Evolutionary conservation across 2,113 vertebrate species (phyloP).

Genomic region (Laterallus jamaicensis): DNA sequence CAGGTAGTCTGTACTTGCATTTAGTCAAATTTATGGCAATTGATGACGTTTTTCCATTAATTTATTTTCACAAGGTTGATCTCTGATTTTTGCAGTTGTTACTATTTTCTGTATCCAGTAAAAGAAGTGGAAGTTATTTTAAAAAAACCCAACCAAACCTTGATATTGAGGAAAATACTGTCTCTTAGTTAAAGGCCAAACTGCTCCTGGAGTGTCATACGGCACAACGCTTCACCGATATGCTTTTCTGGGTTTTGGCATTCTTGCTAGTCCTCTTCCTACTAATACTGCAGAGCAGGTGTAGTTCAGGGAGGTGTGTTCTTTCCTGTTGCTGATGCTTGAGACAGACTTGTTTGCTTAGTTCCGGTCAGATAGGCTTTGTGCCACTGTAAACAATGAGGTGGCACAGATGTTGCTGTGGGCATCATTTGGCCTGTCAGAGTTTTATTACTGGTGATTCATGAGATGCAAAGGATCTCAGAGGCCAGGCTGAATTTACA

Average conservation of each 20-base stretch:
- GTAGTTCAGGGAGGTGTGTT: slow-evolving; percentile 68
- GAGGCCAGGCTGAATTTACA: slow-evolving; percentile 1
- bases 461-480: slow-evolving; percentile 6
- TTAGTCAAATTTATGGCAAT: not conserved
- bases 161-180: not conserved
- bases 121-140: not conserved
- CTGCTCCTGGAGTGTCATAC: not conserved
- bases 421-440: slow-evolving; percentile 19
- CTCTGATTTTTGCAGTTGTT: not conserved
- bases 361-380: slow-evolving; percentile 28
- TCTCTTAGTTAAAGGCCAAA: not conserved
- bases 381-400: slow-evolving; percentile 27
- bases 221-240: not conserved
- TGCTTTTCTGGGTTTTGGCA: not conserved
- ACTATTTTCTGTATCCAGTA: not conserved
- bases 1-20: not conserved
- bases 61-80: not conserved
- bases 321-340: slow-evolving; percentile 36
- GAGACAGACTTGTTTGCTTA: slow-evolving; percentile 40
- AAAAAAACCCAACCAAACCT: not conserved
- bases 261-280: not conserved
- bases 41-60: not conserved
- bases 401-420: slow-evolving; percentile 19
- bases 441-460: slow-evolving; percentile 47
- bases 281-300: not conserved